phyloP scores from a whole-genome alignment of 1,140 invertebrate genomes.

The Brachionus calyciflorus region DNA sequence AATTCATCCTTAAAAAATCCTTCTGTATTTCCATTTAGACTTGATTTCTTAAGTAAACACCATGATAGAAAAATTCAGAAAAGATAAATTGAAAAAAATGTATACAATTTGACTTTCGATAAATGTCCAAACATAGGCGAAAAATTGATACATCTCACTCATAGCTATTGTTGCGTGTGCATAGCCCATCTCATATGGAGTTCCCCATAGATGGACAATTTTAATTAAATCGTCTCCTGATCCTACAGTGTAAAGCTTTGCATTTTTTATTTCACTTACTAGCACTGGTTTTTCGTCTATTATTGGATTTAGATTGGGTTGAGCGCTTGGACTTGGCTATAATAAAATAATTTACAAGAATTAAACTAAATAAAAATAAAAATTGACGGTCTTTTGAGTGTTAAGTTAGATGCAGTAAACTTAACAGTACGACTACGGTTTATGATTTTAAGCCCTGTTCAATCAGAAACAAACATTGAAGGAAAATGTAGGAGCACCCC shows the following conservation, averaged over 20 bases:
- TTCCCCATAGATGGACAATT: constrained; percentile 53
- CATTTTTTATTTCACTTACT: constrained; percentile 50
- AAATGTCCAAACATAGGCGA: constrained; percentile 51
- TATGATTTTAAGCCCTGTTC: no score
- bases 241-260: constrained; percentile 51
- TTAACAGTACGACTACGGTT: no score
- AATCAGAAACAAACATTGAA: no score
- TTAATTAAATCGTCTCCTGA: constrained; percentile 50
- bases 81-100: neutral
- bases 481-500: no score
- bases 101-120: constrained; percentile 52
- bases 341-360: neutral
- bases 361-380: no score
- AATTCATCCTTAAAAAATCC: constrained; percentile 51
- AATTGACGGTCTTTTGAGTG: no score
- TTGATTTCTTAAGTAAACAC: constrained; percentile 48
- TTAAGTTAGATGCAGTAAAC: no score
- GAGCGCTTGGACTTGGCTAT: constrained; percentile 51
- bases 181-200: constrained; percentile 53
- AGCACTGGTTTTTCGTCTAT: constrained; percentile 48
- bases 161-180: constrained; percentile 51
- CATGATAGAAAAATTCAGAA: neutral
- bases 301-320: constrained; percentile 51
- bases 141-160: constrained; percentile 48
- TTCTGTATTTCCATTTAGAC: constrained; percentile 50